Conservation (phyloP, 2,888 invertebrate species). For the Chymomyza caudatula region DNA sequence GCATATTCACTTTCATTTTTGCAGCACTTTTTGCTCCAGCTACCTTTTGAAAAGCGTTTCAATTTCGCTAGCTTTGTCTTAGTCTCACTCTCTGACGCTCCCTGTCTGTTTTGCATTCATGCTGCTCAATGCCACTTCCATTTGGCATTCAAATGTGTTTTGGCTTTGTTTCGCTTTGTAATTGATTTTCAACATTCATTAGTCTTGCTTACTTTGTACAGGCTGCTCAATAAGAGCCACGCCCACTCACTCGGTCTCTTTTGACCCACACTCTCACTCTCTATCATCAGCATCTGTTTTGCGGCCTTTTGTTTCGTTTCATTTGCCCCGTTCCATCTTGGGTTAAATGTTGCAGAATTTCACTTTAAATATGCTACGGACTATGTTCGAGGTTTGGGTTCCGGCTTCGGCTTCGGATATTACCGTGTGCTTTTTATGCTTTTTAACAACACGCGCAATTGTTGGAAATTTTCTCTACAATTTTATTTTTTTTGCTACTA, state of each 20-base stretch:
- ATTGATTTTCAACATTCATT: slow-evolving; percentile 69
- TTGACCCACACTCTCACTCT: neutral
- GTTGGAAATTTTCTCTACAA: slow-evolving; percentile 52
- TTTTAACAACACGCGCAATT: slow-evolving; percentile 28
- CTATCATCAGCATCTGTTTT: neutral
- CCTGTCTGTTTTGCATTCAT: slow-evolving; percentile 14
- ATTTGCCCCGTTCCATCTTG: slow-evolving; percentile 13
- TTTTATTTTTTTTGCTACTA: slow-evolving; percentile 4
- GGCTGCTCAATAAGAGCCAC: too few species aligned
- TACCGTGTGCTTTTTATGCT: neutral
- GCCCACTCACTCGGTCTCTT: too few species aligned
- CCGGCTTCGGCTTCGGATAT: slow-evolving; percentile 2
- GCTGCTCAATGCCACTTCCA: neutral
- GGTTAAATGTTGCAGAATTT: slow-evolving; percentile 63
- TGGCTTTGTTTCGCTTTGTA: slow-evolving; percentile 42
- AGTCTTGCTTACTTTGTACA: slow-evolving; percentile 38
- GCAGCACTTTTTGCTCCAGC: neutral
- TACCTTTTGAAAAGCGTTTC: neutral
- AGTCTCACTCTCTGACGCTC: neutral
- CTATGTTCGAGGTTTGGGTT: slow-evolving; percentile 6
- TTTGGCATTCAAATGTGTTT: slow-evolving; percentile 17
- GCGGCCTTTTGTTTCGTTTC: neutral
- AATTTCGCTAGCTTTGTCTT: neutral
- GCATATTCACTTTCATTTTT: slow-evolving; percentile 62
- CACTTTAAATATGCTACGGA: slow-evolving; percentile 46